Evolutionary conservation across 2,888 invertebrate genomes (phyloP).

Genomic region (Aplocera efformata): DNA sequence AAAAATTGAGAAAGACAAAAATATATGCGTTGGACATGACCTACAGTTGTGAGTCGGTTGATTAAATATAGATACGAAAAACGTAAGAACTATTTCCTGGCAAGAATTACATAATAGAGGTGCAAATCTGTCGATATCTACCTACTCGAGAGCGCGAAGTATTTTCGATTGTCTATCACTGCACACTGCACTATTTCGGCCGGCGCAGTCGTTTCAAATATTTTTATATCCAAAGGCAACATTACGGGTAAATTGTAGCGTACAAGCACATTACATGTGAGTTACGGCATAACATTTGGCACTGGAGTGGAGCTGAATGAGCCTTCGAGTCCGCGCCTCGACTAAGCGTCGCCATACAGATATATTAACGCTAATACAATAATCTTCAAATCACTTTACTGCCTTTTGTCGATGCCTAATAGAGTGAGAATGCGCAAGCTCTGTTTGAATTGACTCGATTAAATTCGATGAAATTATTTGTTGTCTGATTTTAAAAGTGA

Average conservation of each 20-base stretch:
- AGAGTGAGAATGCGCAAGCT: too few relatives aligned
- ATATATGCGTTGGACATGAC: background rate
- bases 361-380: slow-evolving; percentile 27
- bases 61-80: background rate
- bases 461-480: too few relatives aligned
- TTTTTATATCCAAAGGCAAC: slow-evolving; percentile 33
- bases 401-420: slow-evolving; percentile 11
- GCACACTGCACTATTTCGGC: slow-evolving; percentile 28
- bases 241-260: slow-evolving; percentile 38
- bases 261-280: slow-evolving; percentile 49
- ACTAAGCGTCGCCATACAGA: slow-evolving; percentile 28
- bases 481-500: too few relatives aligned
- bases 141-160: slow-evolving; percentile 13
- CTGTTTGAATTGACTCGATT: too few relatives aligned
- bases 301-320: slow-evolving; percentile 39
- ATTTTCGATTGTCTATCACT: slow-evolving; percentile 19
- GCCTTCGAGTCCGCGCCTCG: slow-evolving; percentile 35
- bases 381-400: slow-evolving; percentile 26
- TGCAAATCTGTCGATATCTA: slow-evolving; percentile 13
- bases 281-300: slow-evolving; percentile 58
- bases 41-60: slow-evolving; percentile 4
- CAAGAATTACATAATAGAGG: background rate
- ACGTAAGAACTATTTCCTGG: background rate
- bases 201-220: slow-evolving; percentile 22
- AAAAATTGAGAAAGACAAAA: background rate